A percentile compares a stretch with the other conserved stretches of the same genome.
phyloP scores from a whole-genome alignment of 2,888 invertebrate genomes.

The Oscheius sp. region DNA sequence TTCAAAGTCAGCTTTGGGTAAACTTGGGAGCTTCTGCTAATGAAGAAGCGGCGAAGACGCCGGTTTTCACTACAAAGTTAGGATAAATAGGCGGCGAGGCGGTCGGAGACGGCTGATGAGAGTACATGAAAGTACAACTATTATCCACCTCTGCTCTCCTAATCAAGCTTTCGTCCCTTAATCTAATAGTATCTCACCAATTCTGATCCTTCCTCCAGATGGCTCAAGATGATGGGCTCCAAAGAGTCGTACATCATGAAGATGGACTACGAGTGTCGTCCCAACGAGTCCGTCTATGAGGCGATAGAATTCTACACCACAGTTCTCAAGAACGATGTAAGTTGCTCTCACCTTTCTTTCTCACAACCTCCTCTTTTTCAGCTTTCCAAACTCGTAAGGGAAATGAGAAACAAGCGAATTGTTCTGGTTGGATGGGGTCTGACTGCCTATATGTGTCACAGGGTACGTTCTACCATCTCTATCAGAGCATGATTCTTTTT shows the following conservation, averaged over 20 bases:
- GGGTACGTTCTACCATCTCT: constrained; percentile 26
- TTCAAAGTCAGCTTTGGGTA: too few species aligned
- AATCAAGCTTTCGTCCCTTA: too few species aligned
- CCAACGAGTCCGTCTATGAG: constrained; percentile 18
- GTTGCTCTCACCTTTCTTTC: constrained; percentile 1
- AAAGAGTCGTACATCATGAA: constrained; percentile 43
- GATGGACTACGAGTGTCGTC: neutral
- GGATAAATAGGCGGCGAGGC: too few species aligned
- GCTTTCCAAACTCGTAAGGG: constrained; percentile 35
- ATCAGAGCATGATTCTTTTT: neutral
- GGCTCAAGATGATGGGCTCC: constrained; percentile 52
- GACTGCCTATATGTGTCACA: constrained; percentile 56
- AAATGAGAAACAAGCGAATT: constrained; percentile 47
- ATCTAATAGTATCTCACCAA: too few species aligned
- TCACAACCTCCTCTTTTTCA: constrained; percentile 9
- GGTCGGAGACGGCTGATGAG: too few species aligned
- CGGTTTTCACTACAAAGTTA: too few species aligned
- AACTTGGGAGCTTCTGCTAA: too few species aligned
- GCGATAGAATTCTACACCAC: constrained; percentile 13
- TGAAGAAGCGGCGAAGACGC: too few species aligned
- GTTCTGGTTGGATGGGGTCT: constrained; percentile 66
- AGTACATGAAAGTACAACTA: too few species aligned
- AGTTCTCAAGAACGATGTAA: constrained; percentile 18
- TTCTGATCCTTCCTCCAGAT: constrained; percentile 25
- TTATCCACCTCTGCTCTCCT: too few species aligned